Conservation (phyloP, 1,140 invertebrate genomes). For the Drepana arcuata region DNA sequence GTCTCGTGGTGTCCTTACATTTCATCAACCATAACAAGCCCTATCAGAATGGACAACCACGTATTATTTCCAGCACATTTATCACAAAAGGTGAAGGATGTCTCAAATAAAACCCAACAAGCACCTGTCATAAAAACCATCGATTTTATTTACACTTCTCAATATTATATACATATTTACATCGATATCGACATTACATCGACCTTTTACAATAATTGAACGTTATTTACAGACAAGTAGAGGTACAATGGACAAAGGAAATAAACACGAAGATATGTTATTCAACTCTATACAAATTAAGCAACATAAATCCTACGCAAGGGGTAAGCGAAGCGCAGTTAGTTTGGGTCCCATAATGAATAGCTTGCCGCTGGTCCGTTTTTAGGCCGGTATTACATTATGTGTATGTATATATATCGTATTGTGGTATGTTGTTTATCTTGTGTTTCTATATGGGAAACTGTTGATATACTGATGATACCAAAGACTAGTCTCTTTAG, state of each 20-base stretch:
- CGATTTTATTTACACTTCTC: conserved; percentile 58
- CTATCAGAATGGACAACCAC: too few species aligned
- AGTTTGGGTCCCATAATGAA: conserved; percentile 18
- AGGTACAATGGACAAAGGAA: too few species aligned
- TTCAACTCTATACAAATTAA: conserved; percentile 11
- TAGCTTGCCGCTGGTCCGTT: conserved; percentile 10
- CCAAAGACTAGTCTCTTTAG: too few species aligned
- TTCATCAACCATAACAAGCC: too few species aligned
- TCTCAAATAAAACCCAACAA: conserved; percentile 45
- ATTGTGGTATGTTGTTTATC: background rate
- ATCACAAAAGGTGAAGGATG: too few species aligned
- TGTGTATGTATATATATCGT: background rate
- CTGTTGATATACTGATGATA: too few species aligned
- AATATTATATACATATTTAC: conserved; percentile 61
- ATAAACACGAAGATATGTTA: conserved; percentile 27
- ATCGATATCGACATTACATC: too few species aligned
- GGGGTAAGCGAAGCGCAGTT: conserved; percentile 8
- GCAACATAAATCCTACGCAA: background rate
- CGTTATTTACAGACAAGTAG: conserved; percentile 36
- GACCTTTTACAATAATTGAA: conserved; percentile 47
- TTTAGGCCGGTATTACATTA: conserved; percentile 1
- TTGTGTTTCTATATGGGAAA: too few species aligned
- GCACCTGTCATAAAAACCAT: conserved; percentile 65
- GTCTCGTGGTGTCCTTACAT: too few species aligned
- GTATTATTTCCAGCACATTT: too few species aligned